Base-by-base conservation (phyloP, 1,140 invertebrate species). In the Zophobas atratus region DNA sequence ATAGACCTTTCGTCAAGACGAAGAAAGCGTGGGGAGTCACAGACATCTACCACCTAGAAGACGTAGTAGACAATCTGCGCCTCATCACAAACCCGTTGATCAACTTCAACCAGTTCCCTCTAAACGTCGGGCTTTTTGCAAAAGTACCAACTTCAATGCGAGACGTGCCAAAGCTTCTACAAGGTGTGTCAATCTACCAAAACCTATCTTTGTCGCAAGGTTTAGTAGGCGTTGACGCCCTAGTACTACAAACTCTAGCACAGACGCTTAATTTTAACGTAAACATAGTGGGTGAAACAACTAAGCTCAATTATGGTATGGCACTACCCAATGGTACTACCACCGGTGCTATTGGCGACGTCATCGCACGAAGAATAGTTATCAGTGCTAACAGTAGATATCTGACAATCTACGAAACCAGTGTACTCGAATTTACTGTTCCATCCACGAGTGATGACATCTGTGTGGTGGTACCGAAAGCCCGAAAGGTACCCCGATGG, bases 371-470 rank as follows among this genome's bases (percentile, higher is more conserved):
- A 71, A 81, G 79, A 71, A 82, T 80, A 2, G 85, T 87, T 39
- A 82, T 86, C 5, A 83, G 84, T 2, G 84, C 87, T 48, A 88
- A 86, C 49, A 81, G 83, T 0, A 81, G 84, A 43, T 88, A 87
- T 73, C 71, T 87, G 34, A 84, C 84, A 34, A 77, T 73, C 4
- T 88, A 88, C 72, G 76, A 77, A 0, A 80, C 73, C 0, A 56
- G 80, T 33, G 57, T 77, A 3, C 72, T 88, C 1, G 83, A 85
- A 33, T 88, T 86, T 56, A 85, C 85, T 2, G 55, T 57, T 4
- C 84, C 84, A 0, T 75, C 85, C 1, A 82, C 77, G 38, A 82
- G 81, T 48, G 87, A 89, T 78, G 72, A 82, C 35, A 63, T 89
- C 3, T 88, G 43, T 46, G 8, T 46, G 3, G 43, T 46, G 3